A percentile compares a stretch with the other conserved stretches of the same genome.
These are phyloP conservation scores for Willowsia nigromaculata DNA, from an alignment of 2,888 invertebrate species.

Conservation along the genomic window DNA sequence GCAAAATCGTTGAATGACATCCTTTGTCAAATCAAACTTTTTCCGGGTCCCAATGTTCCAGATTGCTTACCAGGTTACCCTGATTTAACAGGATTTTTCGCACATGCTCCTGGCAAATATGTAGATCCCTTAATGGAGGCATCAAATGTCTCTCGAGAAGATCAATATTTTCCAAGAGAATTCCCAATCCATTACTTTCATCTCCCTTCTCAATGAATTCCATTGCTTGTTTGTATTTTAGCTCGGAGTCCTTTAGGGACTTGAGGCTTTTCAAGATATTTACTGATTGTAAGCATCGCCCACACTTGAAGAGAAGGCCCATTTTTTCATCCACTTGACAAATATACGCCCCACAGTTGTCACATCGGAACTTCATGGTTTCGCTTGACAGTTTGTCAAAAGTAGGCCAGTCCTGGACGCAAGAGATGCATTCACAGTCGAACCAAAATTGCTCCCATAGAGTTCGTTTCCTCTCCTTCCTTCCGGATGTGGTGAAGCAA, in stretches of 20 bases:
- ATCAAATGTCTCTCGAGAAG: conserved; percentile 82
- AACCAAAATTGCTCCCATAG: conserved; percentile 84
- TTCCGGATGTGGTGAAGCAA: conserved; percentile 84
- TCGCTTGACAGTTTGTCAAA: conserved; percentile 83
- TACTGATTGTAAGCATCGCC: conserved; percentile 70
- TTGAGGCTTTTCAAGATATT: conserved; percentile 77
- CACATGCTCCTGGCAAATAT: conserved; percentile 87
- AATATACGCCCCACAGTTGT: conserved; percentile 73
- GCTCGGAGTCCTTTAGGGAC: conserved; percentile 76
- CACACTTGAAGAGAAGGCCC: conserved; percentile 75
- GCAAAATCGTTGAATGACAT: not conserved
- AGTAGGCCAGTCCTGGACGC: conserved; percentile 88
- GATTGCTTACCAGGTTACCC: conserved; percentile 82
- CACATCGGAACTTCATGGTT: conserved; percentile 75
- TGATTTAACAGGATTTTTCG: conserved; percentile 86
- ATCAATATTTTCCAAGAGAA: conserved; percentile 75
- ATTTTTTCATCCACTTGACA: conserved; percentile 72
- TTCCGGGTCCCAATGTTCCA: conserved; percentile 66
- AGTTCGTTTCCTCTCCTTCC: conserved; percentile 84
- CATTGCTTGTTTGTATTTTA: conserved; percentile 75
- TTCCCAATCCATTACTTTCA: conserved; percentile 74
- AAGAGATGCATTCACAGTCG: conserved; percentile 87
- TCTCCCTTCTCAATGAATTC: conserved; percentile 79
- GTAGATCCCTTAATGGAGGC: conserved; percentile 88
- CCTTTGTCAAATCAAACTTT: conserved; percentile 32